These are phyloP conservation scores for Romanogobio albipinnatus DNA, from an alignment of 2,113 vertebrate genomes.

Conservation along the genomic window DNA sequence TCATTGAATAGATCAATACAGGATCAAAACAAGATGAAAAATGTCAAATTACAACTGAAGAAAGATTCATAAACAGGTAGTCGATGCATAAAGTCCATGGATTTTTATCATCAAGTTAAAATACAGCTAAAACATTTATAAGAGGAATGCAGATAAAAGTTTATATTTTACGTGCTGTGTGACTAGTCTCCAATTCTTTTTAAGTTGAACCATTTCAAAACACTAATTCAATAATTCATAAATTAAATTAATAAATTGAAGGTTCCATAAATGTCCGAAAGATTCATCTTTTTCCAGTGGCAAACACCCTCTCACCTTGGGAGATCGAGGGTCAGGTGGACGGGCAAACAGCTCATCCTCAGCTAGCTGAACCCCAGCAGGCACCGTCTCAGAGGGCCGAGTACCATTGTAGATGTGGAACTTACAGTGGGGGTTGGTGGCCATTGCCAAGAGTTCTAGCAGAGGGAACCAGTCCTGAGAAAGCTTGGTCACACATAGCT, in stretches of 20 bases:
- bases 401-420: constrained; percentile 99
- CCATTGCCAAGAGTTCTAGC: constrained; percentile 99
- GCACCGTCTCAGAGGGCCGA: constrained; percentile 96
- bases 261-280: neutral
- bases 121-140: neutral
- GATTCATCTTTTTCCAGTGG: neutral
- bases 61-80: neutral
- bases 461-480: constrained; percentile 99
- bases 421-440: constrained; percentile 99
- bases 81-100: neutral
- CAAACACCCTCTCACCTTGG: constrained; percentile 80
- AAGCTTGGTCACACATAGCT: constrained; percentile 98
- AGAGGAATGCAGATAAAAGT: neutral
- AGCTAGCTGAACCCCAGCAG: constrained; percentile 92
- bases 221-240: neutral
- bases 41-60: neutral
- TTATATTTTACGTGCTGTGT: neutral
- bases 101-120: neutral
- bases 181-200: too few species aligned
- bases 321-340: constrained; percentile 96
- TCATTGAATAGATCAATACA: constrained; percentile 29
- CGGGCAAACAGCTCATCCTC: constrained; percentile 97
- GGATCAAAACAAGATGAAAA: neutral
- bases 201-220: neutral
- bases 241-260: neutral